Percentiles rank a stretch among this genome's conserved stretches.
phyloP scores from a whole-genome alignment of 1,140 invertebrate species.

The Daktulosphaira vitifoliae region DNA sequence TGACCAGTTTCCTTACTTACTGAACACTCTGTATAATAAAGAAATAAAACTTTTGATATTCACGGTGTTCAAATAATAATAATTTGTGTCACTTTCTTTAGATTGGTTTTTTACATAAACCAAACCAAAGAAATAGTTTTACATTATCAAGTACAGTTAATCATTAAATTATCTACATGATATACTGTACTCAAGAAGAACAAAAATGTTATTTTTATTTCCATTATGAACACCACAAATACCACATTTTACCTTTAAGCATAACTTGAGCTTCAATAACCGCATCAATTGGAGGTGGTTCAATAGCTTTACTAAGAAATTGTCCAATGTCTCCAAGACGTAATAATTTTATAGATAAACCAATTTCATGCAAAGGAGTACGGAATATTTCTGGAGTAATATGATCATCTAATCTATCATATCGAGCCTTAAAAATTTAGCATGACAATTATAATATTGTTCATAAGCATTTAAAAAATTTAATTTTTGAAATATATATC shows the following conservation, averaged over 20 bases:
- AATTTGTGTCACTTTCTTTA: too few species aligned
- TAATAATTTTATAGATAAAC: constrained; percentile 76
- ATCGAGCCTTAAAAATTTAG: constrained; percentile 49
- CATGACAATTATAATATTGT: not conserved
- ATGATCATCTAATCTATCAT: constrained; percentile 72
- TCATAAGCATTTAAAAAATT: not conserved
- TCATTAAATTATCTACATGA: too few species aligned
- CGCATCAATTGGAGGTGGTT: constrained; percentile 87
- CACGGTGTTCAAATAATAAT: too few species aligned
- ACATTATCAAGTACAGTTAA: too few species aligned
- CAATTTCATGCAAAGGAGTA: constrained; percentile 85
- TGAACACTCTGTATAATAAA: too few species aligned
- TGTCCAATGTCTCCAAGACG: constrained; percentile 80
- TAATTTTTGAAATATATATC: not conserved
- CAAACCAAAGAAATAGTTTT: too few species aligned
- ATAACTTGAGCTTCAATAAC: constrained; percentile 81
- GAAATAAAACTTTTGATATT: too few species aligned
- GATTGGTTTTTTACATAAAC: too few species aligned
- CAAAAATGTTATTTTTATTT: not conserved
- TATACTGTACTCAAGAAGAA: not conserved
- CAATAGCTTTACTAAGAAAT: constrained; percentile 86
- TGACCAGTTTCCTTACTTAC: too few species aligned
- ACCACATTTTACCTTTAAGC: constrained; percentile 45
- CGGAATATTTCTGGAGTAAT: constrained; percentile 93
- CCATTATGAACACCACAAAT: constrained; percentile 6